Base-by-base conservation (phyloP, 1,140 invertebrate genomes). In the Rhopalosiphum padi region DNA sequence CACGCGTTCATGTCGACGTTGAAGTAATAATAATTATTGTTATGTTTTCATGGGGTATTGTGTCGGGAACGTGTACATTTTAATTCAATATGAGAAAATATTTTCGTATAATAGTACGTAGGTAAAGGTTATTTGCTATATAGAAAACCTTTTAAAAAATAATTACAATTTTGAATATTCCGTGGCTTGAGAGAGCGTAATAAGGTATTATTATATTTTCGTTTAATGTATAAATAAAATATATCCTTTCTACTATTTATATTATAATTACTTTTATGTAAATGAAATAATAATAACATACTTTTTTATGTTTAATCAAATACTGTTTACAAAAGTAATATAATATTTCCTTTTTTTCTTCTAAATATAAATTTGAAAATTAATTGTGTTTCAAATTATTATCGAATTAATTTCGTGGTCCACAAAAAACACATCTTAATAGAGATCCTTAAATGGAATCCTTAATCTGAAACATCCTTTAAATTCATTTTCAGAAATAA, bases 161-260 rank as follows among this genome's bases (percentile, higher is more conserved):
- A 77, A 77, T n/a, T 77, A 77, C 30, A 18, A n/a, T 77, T 77
- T 77, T 15, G n/a, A n/a, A 77, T 77, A 77, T 77, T 18, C n/a
- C 5, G 15, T 77, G n/a, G 30, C 4, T 68, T 5, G 11, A 68
- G 4, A 3, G 60, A 35, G 60, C 15, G 15, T n/a, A 77, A 68
- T 77, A 77, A 77, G 60, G 60, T 77, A n/a, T n/a, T 77, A n/a
- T 77, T 68, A 25, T 30, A n/a, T 77, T 77, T 77, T 77, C n/a
- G n/a, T 77, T n/a, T 77, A 77, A 77, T 77, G 30, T n/a, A n/a
- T 77, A 77, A 77, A 77, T 77, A 77, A 77, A 77, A 35, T 77
- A n/a, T 77, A 23, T 77, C 6, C 60, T 77, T 77, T 77, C 0
- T 18, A n/a, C 60, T 77, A n/a, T 77, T 35, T 5, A 15, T 18